phyloP scores from a whole-genome alignment of 2,797 vertebrate species.

The Periparus ater region DNA sequence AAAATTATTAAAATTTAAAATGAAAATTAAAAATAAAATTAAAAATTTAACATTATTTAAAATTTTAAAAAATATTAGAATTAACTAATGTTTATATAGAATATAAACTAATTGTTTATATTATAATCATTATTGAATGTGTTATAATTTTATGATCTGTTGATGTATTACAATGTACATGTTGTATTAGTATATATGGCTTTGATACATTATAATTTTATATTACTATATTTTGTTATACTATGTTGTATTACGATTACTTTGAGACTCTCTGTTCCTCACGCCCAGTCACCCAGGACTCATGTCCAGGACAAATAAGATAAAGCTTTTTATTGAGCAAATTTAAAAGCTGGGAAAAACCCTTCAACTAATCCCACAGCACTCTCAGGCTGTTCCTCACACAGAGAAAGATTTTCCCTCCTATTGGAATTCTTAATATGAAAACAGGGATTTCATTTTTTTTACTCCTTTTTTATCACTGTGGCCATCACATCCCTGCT shows the following conservation, averaged over 20 bases:
- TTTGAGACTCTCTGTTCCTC: neutral
- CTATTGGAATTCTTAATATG: neutral
- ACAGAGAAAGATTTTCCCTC: neutral
- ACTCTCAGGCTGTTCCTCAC: neutral
- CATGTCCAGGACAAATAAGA: neutral
- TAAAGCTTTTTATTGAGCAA: neutral
- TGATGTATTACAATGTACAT: neutral
- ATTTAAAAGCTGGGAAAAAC: neutral
- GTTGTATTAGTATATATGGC: too few relatives aligned
- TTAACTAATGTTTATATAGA: too few relatives aligned
- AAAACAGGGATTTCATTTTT: neutral
- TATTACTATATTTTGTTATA: neutral
- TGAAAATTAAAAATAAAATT: too few relatives aligned
- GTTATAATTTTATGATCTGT: neutral
- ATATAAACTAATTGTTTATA: too few relatives aligned
- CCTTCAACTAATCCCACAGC: neutral
- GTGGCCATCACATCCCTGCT: neutral
- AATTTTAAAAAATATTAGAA: neutral
- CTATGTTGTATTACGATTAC: neutral
- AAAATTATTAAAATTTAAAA: neutral
- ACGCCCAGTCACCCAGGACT: neutral
- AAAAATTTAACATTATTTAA: too few relatives aligned
- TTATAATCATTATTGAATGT: too few relatives aligned
- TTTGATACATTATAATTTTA: neutral
- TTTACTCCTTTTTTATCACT: neutral